Evolutionary conservation across 2,888 invertebrate genomes (phyloP).

Genomic region (Acrobasis repandana): DNA sequence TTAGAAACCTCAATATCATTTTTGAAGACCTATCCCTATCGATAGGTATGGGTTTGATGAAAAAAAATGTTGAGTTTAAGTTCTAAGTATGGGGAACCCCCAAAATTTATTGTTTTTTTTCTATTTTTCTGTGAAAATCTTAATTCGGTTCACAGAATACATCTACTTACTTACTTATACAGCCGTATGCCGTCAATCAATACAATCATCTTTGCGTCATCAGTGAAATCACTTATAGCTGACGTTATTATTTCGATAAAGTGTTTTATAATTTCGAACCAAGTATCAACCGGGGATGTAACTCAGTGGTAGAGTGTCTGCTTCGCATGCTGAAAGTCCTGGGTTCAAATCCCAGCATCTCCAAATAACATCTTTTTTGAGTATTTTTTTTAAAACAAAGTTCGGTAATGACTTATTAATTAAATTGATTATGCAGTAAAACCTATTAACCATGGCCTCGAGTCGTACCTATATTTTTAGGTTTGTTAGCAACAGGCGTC

Average conservation of each 20-base stretch:
- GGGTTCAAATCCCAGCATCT: constrained; percentile 82
- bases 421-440: too few relatives aligned
- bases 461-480: too few relatives aligned
- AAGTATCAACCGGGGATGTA: constrained; percentile 57
- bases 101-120: too few relatives aligned
- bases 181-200: not conserved
- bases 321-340: constrained; percentile 80
- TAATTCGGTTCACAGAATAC: too few relatives aligned
- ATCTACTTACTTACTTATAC: not conserved
- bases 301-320: constrained; percentile 80
- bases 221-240: not conserved
- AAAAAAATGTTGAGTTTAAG: too few relatives aligned
- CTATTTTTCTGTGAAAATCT: too few relatives aligned
- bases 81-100: too few relatives aligned
- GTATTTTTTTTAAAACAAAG: constrained; percentile 10
- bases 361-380: constrained; percentile 43
- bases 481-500: not conserved
- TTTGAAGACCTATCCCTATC: too few relatives aligned
- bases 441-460: too few relatives aligned
- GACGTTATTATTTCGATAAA: constrained; percentile 24
- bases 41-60: too few relatives aligned
- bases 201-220: not conserved
- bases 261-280: constrained; percentile 31
- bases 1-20: too few relatives aligned
- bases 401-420: not conserved